These are phyloP conservation scores for Pseudolaguvia tuberculata DNA, from an alignment of 2,113 vertebrate species.

Conservation along the genomic window DNA sequence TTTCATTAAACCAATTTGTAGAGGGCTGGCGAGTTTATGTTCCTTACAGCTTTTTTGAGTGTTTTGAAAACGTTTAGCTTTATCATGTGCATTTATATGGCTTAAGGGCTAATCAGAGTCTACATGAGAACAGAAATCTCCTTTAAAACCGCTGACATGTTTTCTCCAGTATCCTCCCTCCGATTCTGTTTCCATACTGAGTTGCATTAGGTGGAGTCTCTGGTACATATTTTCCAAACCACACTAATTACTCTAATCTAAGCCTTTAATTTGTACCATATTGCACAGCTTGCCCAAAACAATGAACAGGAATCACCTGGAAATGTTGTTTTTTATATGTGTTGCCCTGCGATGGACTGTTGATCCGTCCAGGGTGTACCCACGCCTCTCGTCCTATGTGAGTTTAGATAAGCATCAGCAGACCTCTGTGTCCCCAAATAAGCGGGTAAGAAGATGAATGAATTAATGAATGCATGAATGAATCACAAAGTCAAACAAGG, in stretches of 20 bases:
- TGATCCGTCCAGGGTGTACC: no score
- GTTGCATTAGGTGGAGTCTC: not conserved
- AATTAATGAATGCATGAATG: not conserved
- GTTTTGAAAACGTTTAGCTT: constrained; percentile 30
- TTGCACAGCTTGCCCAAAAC: constrained; percentile 6
- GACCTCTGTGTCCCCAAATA: no score
- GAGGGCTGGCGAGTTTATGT: constrained; percentile 1
- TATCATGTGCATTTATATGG: constrained; percentile 16
- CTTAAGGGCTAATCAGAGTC: constrained; percentile 28
- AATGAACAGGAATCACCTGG: constrained; percentile 10
- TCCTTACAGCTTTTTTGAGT: constrained; percentile 1
- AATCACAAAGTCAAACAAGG: constrained; percentile 6
- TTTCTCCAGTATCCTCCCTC: constrained; percentile 6
- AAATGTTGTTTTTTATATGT: constrained; percentile 17
- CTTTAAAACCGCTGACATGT: constrained; percentile 23
- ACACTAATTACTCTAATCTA: constrained; percentile 15
- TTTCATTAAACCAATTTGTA: not conserved
- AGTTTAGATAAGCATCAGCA: no score
- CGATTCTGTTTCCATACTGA: constrained; percentile 3
- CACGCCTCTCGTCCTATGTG: no score
- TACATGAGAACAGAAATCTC: constrained; percentile 7
- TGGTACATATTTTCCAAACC: constrained; percentile 26
- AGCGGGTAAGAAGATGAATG: no score
- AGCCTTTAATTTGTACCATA: constrained; percentile 10
- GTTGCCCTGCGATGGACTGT: no score